Evolutionary conservation across 2,888 invertebrate species (phyloP), one percentile per base, ranked within the genome.

Genomic region (Hypselothyrea guttata): DNA sequence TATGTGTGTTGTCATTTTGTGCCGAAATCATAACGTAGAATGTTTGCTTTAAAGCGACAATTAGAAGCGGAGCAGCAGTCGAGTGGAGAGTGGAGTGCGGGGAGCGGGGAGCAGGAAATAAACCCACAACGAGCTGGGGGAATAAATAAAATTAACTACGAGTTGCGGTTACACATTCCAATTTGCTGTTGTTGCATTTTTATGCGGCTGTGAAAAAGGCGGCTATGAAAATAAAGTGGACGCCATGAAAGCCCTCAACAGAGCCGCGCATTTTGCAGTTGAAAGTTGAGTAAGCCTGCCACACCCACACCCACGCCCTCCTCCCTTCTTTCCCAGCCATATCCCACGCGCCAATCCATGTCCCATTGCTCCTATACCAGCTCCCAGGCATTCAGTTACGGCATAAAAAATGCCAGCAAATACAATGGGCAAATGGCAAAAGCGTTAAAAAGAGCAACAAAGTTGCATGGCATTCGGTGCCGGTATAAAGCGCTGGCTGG

Each of bases 111-210:
- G 15, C 2, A 18, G 45, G 12, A 41, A 72, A 27, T 11, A 15
- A 33, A 44, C 48, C 9, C 22, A 30, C 13, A 48, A 49, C 48
- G 41, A 52, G 48, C 22, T 51, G 48, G 35, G 41, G 72, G 63
- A 82, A 86, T 84, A 81, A 86, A 81, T 84, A 81, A 86, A 81
- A 81, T 86, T 86, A 82, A 82, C 86, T 74, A 69, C 86, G 71
- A 83, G 84, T 58, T 79, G 79, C 77, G 79, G 79, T 86, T 79
- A 65, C 81, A 82, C 85, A 82, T 84, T 78, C 79, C 82, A 82
- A 84, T 82, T 82, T 82, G 86, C 86, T 86, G 82, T 86, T 86
- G 79, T 66, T 86, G 82, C 78, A 79, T 83, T 79, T 22, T 79
- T 84, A 79, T 85, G 84, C 86, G 86, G 70, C 78, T 81, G 86